Percentiles rank a stretch among this genome's conserved stretches.
These are phyloP conservation scores for Leistus spinibarbis DNA, from an alignment of 2,888 invertebrate species.

Conservation along the genomic window DNA sequence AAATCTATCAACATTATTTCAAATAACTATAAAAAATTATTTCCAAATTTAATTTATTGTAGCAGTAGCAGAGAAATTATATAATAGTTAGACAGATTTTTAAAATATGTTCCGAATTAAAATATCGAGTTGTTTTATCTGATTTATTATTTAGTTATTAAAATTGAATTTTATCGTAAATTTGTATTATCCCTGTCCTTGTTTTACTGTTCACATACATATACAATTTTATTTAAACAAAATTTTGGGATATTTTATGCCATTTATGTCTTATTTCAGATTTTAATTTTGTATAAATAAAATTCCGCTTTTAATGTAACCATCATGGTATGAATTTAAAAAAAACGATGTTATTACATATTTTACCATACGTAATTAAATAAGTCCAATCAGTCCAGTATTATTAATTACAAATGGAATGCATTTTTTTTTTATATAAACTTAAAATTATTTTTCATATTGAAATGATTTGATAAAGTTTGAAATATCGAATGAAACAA, in stretches of 20 bases:
- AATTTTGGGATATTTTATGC: constrained; percentile 30
- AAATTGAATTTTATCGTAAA: neutral
- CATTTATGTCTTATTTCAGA: constrained; percentile 11
- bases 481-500: neutral
- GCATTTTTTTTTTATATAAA: neutral
- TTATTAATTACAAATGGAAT: neutral
- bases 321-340: constrained; percentile 31
- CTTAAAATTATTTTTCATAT: neutral
- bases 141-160: neutral
- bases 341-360: neutral
- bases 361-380: neutral
- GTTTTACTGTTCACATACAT: constrained; percentile 21
- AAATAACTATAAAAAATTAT: neutral
- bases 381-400: neutral
- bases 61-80: neutral
- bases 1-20: neutral
- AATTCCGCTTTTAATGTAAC: constrained; percentile 21
- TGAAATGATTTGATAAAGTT: neutral
- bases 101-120: constrained; percentile 14
- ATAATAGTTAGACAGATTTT: neutral
- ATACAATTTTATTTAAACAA: constrained; percentile 23
- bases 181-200: constrained; percentile 30
- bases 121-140: neutral
- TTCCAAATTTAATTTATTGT: neutral
- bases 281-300: neutral